Conservation (phyloP, 2,888 invertebrate species). For the Coenonympha arcania region DNA sequence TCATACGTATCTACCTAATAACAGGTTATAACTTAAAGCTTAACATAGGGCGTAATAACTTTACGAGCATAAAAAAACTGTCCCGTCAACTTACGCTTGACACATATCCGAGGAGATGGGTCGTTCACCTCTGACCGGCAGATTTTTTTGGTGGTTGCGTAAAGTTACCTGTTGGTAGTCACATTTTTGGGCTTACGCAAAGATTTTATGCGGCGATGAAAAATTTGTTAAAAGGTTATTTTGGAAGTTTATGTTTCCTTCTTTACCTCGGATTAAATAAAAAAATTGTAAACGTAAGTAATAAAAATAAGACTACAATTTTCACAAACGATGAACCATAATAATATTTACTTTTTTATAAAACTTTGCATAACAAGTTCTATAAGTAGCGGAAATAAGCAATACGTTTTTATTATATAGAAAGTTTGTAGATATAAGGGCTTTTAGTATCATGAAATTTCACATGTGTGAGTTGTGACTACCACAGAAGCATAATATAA, state of each 20-base stretch:
- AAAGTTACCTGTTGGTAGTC: constrained; percentile 7
- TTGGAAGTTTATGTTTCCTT: not conserved
- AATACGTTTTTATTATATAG: too few species aligned
- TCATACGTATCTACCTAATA: not conserved
- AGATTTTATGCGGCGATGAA: constrained; percentile 4
- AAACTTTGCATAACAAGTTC: too few species aligned
- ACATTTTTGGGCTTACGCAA: constrained; percentile 2
- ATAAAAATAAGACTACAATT: not conserved
- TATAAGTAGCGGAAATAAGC: too few species aligned
- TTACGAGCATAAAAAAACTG: constrained; percentile 25
- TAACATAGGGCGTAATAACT: constrained; percentile 10
- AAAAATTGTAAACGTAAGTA: not conserved
- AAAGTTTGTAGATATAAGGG: too few species aligned
- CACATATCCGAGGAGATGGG: constrained; percentile 26
- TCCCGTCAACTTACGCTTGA: constrained; percentile 28
- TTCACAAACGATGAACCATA: too few species aligned
- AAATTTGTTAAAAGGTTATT: not conserved
- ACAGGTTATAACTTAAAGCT: constrained; percentile 6
- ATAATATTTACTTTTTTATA: too few species aligned
- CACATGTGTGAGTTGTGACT: too few species aligned
- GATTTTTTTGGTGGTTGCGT: constrained; percentile 20
- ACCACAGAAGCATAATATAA: too few species aligned
- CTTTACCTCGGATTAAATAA: not conserved
- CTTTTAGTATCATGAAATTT: too few species aligned
- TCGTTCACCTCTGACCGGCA: constrained; percentile 27